phyloP scores from a whole-genome alignment of 2,888 invertebrate genomes.

The Sphinx pinastri region DNA sequence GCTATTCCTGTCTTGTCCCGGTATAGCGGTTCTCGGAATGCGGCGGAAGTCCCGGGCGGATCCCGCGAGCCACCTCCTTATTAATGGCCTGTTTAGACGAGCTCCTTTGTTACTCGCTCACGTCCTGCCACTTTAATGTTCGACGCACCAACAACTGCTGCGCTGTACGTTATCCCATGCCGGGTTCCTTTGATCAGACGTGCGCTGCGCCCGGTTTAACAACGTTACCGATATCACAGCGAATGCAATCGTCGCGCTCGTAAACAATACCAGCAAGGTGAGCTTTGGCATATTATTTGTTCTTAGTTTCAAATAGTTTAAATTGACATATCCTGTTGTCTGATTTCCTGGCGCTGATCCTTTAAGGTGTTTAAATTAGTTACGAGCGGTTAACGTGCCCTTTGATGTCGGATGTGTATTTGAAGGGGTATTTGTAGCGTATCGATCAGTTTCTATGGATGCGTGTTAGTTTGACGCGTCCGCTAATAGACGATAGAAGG shows the following conservation, averaged over 20 bases:
- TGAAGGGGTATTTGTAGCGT: conserved; percentile 37
- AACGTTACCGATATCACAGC: conserved; percentile 48
- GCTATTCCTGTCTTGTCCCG: conserved; percentile 80
- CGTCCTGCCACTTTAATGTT: conserved; percentile 70
- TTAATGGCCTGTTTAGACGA: conserved; percentile 82
- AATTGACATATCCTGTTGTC: conserved; percentile 81
- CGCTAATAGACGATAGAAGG: conserved; percentile 2
- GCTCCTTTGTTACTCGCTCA: conserved; percentile 80
- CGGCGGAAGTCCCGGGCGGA: conserved; percentile 76
- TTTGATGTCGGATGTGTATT: conserved; percentile 65
- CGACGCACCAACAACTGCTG: conserved; percentile 42
- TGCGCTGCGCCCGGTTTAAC: conserved; percentile 33
- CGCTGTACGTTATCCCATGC: conserved; percentile 42
- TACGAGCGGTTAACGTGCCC: conserved; percentile 54
- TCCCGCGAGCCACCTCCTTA: conserved; percentile 77
- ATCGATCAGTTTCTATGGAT: conserved; percentile 43
- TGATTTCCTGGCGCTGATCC: conserved; percentile 76
- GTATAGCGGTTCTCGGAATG: conserved; percentile 76
- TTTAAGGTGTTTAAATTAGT: conserved; percentile 66
- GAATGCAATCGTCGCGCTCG: conserved; percentile 37
- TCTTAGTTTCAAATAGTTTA: conserved; percentile 72
- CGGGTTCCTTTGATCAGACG: conserved; percentile 36
- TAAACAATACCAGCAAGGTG: conserved; percentile 53
- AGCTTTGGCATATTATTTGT: conserved; percentile 54
- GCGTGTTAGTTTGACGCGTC: background rate